Conservation (phyloP, 2,113 vertebrate genomes). For the Osmerus eperlanus region DNA sequence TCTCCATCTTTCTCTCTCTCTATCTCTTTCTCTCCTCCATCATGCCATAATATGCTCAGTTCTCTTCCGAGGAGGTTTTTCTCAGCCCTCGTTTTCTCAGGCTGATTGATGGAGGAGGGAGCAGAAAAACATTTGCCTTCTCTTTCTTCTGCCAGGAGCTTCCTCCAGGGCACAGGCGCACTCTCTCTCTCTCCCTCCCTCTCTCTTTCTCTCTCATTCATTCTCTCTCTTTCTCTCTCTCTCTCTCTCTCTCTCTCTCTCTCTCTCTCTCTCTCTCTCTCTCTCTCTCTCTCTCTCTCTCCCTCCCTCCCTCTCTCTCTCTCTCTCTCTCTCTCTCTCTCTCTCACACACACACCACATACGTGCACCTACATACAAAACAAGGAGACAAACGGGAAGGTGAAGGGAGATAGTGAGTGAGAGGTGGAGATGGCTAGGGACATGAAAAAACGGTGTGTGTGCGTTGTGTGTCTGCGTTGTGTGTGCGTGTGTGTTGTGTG, state of each 20-base stretch:
- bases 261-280: not conserved
- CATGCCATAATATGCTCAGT: conserved; percentile 19
- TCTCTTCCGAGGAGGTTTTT: conserved; percentile 23
- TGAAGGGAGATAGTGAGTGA: not conserved
- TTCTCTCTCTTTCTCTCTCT: not conserved
- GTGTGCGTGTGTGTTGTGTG: not conserved
- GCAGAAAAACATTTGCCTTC: conserved; percentile 29
- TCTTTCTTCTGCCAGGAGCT: conserved; percentile 22
- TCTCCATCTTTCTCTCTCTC: not conserved
- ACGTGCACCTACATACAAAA: not conserved
- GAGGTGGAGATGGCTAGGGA: not conserved
- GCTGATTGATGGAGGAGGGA: conserved; percentile 38
- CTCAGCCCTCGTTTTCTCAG: conserved; percentile 26
- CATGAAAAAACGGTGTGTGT: not conserved
- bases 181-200: not conserved
- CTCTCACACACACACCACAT: not conserved
- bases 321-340: not conserved
- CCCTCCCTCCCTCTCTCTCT: not conserved
- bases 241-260: not conserved
- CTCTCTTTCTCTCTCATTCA: not conserved
- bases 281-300: not conserved
- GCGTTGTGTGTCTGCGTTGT: not conserved
- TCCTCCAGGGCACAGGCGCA: conserved; percentile 18
- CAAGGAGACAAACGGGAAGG: not conserved
- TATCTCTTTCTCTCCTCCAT: not conserved